Base-by-base conservation (phyloP, 2,113 vertebrate species). In the Chloropsis hardwickii region DNA sequence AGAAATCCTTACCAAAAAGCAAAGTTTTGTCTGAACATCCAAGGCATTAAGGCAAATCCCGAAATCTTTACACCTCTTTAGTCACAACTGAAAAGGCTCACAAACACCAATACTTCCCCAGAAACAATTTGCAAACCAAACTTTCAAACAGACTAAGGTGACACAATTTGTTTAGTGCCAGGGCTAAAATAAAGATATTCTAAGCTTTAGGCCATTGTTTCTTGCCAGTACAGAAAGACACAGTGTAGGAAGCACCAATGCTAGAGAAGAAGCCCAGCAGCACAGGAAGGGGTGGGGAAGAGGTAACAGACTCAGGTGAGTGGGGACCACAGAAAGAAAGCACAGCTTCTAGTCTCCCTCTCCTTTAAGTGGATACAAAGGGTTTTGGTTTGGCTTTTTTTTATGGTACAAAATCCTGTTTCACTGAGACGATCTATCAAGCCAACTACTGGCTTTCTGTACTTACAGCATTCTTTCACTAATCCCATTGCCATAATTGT, bases 201-300 rank as follows among this genome's bases (percentile, higher is more conserved):
- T 16, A 51, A 64, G n/a, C 51, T 77, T 74, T 9, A 90, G 45
- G 42, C 15, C 24, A 14, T 2, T 61, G 27, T 5, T 37, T 56
- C 25, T 47, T 80, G 39, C 15, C 23, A 42, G 8, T 22, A 51
- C 27, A 78, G 39, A 89, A 58, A 82, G 19, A 44, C 57, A 70
- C 0, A 33, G 11, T 2, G 1, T 12, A 58, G 54, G 39, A 33
- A 78, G 5, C 27, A 78, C 4, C 51, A 54, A 13, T 4, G 5
- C 18, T 14, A 66, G 12, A 58, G 45, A 4, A 62, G 37, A 56
- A 62, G 24, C 7, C 62, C 27, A 91, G 33, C 50, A 84, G 51
- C 14, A 54, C 47, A 64, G 6, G 13, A 80, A 69, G 7, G 11
- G 9, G 9, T 25, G 11, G 15, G 13, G 12, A 91, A 81, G 7